Evolutionary conservation across 2,888 invertebrate genomes (phyloP), one percentile per base, ranked within the genome.

Genomic region (Timandra comae): DNA sequence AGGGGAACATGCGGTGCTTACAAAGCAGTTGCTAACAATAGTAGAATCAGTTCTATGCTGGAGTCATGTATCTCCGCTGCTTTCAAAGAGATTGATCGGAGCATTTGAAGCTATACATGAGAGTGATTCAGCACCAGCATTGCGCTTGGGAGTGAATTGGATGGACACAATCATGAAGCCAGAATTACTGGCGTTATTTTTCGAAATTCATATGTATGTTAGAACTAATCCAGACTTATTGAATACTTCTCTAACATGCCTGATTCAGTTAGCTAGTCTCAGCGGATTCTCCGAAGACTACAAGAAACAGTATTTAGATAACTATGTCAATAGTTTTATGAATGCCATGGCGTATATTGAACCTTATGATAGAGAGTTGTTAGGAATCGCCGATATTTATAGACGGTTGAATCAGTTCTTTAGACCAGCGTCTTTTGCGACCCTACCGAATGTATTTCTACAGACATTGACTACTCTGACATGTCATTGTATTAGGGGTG

Each of bases 121-220:
- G 60, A 86, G 90, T 16, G 92, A 91, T 46, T 89, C 89, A 32
- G 88, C 79, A 7, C 88, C 89, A 1, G 86, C 89, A 1, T 71
- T 93, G 28, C 85, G 95, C 9, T 87, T 85, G 87, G 61, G 88
- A 90, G 30, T 89, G 8, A 74, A 71, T 48, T 97, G 96, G 96
- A 85, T 88, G 36, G 93, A 93, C 41, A 88, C 93, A 0, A 90
- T 96, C 45, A 81, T 94, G 44, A 90, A 93, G 56, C 91, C 93
- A 2, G 88, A 89, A 43, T 79, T 95, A 8, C 69, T 94, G 28
- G 88, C 91, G n/a, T 70, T 96, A 22, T 93, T 95, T 79, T 96
- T 95, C 64, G 91, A 91, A 63, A 84, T 93, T 20, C 95, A 96
- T 71, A 90, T 92, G 88, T 93, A 93, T 79, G 91, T 96, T 3